Conservation (phyloP, 2,797 vertebrate species). For the Muraenolepis orangiensis region DNA sequence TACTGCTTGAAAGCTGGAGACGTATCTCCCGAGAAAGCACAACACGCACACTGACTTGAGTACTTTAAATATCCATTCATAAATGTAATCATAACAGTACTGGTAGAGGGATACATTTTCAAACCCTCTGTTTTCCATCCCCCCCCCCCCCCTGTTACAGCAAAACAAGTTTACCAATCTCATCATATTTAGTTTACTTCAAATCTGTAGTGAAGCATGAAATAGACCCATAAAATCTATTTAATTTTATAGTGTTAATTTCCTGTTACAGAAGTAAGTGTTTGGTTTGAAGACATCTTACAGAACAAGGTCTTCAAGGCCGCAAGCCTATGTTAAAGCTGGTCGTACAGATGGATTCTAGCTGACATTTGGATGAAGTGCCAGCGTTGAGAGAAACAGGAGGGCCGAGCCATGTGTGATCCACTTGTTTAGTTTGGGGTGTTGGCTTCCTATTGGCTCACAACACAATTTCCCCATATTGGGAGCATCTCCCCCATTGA, state of each 20-base stretch:
- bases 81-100: slow-evolving; percentile 6
- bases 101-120: slow-evolving; percentile 6
- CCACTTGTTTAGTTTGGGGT: slow-evolving; percentile 17
- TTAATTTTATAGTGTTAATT: background rate
- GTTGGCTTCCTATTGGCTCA: slow-evolving; percentile 33
- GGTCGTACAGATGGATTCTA: slow-evolving; percentile 36
- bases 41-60: slow-evolving; percentile 38
- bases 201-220: background rate
- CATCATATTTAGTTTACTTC: background rate
- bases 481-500: slow-evolving; percentile 14
- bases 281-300: background rate
- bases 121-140: background rate
- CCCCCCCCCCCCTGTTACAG: background rate
- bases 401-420: slow-evolving; percentile 35
- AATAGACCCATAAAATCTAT: background rate
- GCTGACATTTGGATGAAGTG: slow-evolving; percentile 51
- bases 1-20: slow-evolving; percentile 16
- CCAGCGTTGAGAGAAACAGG: slow-evolving; percentile 56
- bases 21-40: slow-evolving; percentile 23
- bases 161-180: slow-evolving; percentile 11
- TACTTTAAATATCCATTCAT: slow-evolving; percentile 35
- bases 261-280: background rate
- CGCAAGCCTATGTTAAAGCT: slow-evolving; percentile 32
- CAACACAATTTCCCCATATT: slow-evolving; percentile 7
- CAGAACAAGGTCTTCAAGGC: slow-evolving; percentile 6